Evolutionary conservation across 2,888 invertebrate genomes (phyloP), one percentile per base, ranked within the genome.

Genomic region (Apantesis nais): DNA sequence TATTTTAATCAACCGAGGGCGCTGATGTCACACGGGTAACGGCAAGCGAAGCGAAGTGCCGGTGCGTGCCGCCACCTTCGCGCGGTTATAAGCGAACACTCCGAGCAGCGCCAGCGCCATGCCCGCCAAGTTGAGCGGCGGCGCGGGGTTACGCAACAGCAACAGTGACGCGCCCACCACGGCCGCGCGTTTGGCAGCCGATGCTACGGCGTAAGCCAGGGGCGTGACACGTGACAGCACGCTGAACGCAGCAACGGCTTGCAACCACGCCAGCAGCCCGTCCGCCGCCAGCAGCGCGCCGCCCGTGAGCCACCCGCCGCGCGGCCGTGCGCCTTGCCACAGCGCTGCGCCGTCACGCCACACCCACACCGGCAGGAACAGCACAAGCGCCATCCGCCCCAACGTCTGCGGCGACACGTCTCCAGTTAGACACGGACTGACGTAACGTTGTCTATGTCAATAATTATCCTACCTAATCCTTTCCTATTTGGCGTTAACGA

Each of bases 161-260:
- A 99, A 91, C 79, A 99, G 95, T 64, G 99, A 99, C 48, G 98
- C 97, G 19, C 96, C 97, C 88, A 99, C 99, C 70, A 99, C 98
- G 82, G 97, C 98, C 80, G 99, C 98, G 83, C 99, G 96, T 94
- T 99, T 99, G 68, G 99, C 98, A 39, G 98, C 98, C 92, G 98
- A 99, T 68, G 99, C 99, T 71, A 99, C 99, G 0, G 99, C 99
- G 92, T 99, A 99, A 0, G 98, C 98, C 48, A 99, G 95, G 60
- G 99, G 99, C n/a, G 99, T 97, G 58, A 99, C 98, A 78, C 98
- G 94, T 68, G 98, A 98, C 80, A 99, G 96, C 69, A 99, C 97
- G 81, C 98, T 98, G 94, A 99, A 99, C 0, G 99, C 99, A 68
- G 99, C 97, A 84, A 99, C 97, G 67, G 99, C 99, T 93, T 99